Evolutionary conservation across 2,888 invertebrate genomes (phyloP).

Genomic region (Acheta domesticus): DNA sequence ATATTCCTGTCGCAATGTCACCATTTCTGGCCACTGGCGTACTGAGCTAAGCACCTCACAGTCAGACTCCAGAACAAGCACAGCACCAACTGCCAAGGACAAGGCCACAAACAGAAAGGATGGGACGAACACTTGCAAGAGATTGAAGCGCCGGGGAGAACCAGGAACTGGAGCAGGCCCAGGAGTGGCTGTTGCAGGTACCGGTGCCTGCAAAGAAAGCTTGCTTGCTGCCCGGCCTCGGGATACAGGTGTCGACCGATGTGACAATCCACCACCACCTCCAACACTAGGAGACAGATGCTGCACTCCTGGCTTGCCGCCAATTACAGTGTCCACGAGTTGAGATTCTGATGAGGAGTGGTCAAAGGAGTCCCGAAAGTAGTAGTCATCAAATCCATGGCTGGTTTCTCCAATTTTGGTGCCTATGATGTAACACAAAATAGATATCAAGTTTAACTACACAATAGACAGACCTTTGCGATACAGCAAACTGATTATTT

Average conservation of each 20-base stretch:
- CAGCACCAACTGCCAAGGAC: constrained; percentile 62
- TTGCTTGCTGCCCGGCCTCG: constrained; percentile 26
- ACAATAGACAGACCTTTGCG: too few relatives aligned
- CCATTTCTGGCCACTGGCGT: constrained; percentile 73
- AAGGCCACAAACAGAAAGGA: constrained; percentile 72
- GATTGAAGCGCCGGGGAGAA: constrained; percentile 55
- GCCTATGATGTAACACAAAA: constrained; percentile 36
- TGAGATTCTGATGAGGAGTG: constrained; percentile 79
- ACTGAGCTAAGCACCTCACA: constrained; percentile 65
- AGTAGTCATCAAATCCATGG: constrained; percentile 58
- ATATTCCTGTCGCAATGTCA: constrained; percentile 69
- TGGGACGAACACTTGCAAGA: constrained; percentile 71
- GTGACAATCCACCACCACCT: background rate
- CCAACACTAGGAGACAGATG: constrained; percentile 33
- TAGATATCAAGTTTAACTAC: too few relatives aligned
- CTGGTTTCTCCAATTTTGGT: constrained; percentile 39
- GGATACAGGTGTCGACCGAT: constrained; percentile 26
- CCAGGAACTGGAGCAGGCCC: constrained; percentile 35
- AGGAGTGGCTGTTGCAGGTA: constrained; percentile 41
- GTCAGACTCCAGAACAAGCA: constrained; percentile 76
- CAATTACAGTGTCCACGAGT: constrained; percentile 49
- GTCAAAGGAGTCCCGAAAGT: constrained; percentile 71
- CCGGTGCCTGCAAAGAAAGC: constrained; percentile 37
- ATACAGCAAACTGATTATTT: too few relatives aligned
- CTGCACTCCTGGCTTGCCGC: constrained; percentile 40